Base-by-base conservation (phyloP, 1,140 invertebrate genomes). In the Adoxophyes honmai region DNA sequence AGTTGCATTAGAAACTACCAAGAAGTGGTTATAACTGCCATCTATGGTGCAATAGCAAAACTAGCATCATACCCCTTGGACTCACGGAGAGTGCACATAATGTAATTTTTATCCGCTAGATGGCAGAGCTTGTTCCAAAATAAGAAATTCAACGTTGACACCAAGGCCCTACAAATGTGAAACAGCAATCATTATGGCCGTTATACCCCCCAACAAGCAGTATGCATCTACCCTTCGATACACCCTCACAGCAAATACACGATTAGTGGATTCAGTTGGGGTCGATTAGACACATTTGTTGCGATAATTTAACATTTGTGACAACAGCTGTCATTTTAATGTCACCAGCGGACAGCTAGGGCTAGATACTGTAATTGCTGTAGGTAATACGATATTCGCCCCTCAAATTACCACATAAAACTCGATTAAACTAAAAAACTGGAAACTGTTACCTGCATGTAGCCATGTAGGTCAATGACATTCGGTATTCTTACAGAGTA, bases 241-340 rank as follows among this genome's bases (percentile, higher is more conserved):
- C 18, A 13, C 42, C 42, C 42, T 21, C 21, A 11, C 21, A 21
- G 42, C 21, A 48, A 48, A 28, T 28, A 48, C 42, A 48, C 21
- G 42, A 48, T 48, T 48, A 18, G 42, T 18, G 11, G 18, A 28
- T 48, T 48, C 42, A 48, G 42, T 48, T 48, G 42, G 42, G 42
- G 42, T 48, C 42, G 42, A 48, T 48, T 48, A 48, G 42, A 28
- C 42, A 48, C 42, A 48, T 48, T 48, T 33, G 42, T 14, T 48
- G 42, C 42, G 42, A 48, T 48, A 48, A 48, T 48, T 48, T 48
- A 48, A 48, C 39, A 44, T 44, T 44, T 48, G 42, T 48, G 42
- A 21, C 42, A 48, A 48, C 42, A 48, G 18, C 42, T 48, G 42
- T 48, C 42, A 48, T 11, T 48, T 48, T 48, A 48, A 48, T 48